Evolutionary conservation across 2,113 vertebrate genomes (phyloP).

Genomic region (Trematocara marginatum): DNA sequence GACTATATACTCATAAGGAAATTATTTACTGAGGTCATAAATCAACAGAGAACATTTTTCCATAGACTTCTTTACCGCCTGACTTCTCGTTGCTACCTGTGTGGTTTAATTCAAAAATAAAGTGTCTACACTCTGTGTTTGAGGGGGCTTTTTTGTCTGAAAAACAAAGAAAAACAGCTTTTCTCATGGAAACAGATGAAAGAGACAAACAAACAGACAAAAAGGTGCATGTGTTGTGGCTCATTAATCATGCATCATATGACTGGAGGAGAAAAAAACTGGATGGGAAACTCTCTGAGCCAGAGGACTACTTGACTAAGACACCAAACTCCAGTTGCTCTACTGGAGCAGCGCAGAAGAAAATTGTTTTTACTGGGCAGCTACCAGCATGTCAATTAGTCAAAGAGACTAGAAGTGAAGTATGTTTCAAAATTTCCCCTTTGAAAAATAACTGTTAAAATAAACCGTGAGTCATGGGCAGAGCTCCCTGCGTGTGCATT

Average conservation of each 20-base stretch:
- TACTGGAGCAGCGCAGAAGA: not conserved
- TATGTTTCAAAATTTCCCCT: not conserved
- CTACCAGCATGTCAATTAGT: not conserved
- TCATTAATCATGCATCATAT: not conserved
- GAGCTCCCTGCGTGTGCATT: not conserved
- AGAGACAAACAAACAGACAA: not conserved
- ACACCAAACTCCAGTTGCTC: not conserved
- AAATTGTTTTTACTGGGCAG: not conserved
- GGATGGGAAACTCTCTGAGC: not conserved
- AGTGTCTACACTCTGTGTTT: not conserved
- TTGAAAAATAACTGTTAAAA: conserved; percentile 3
- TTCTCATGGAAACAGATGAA: not conserved
- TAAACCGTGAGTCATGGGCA: not conserved
- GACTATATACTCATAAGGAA: not conserved
- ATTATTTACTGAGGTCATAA: not conserved
- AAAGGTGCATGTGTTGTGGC: not conserved
- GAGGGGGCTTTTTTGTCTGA: not conserved
- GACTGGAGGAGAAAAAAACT: not conserved
- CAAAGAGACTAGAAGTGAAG: not conserved
- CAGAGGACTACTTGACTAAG: not conserved
- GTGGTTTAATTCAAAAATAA: not conserved
- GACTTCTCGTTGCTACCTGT: not conserved
- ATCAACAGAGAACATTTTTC: not conserved
- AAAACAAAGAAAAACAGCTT: not conserved
- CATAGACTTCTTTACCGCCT: not conserved